Percentiles rank a stretch among this genome's conserved stretches.
Evolutionary conservation across 2,797 vertebrate species (phyloP).

Genomic region (Lagorchestes hirsutus): DNA sequence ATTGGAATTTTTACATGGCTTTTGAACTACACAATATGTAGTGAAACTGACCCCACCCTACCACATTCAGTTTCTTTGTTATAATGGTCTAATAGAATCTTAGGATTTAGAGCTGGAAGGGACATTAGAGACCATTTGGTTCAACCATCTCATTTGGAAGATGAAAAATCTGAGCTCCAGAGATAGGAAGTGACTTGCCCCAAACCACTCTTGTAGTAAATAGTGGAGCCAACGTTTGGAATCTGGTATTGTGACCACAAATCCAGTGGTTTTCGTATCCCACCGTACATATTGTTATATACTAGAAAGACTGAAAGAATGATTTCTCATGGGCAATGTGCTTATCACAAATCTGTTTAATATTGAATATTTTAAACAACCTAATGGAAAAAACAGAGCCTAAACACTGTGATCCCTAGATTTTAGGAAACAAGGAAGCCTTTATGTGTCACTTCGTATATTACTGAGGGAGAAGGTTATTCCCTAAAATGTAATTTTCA

Average conservation of each 20-base stretch:
- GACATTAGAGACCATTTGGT: neutral
- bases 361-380: constrained; percentile 6
- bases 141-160: neutral
- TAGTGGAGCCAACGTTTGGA: neutral
- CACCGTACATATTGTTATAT: neutral
- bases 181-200: neutral
- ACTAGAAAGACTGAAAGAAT: neutral
- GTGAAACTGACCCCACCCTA: constrained; percentile 9
- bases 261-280: neutral
- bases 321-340: neutral
- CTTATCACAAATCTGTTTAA: neutral
- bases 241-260: neutral
- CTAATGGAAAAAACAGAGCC: neutral
- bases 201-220: neutral
- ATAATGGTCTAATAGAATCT: neutral
- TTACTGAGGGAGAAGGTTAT: constrained; percentile 27
- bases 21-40: constrained; percentile 55
- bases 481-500: constrained; percentile 21
- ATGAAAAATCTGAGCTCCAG: neutral
- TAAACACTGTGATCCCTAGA: neutral
- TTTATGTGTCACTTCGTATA: neutral
- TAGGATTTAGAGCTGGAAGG: neutral
- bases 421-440: neutral
- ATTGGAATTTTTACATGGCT: constrained; percentile 51
- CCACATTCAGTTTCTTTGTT: constrained; percentile 15